These are phyloP conservation scores for Argya squamiceps DNA, from an alignment of 2,797 vertebrate genomes.

Conservation along the genomic window DNA sequence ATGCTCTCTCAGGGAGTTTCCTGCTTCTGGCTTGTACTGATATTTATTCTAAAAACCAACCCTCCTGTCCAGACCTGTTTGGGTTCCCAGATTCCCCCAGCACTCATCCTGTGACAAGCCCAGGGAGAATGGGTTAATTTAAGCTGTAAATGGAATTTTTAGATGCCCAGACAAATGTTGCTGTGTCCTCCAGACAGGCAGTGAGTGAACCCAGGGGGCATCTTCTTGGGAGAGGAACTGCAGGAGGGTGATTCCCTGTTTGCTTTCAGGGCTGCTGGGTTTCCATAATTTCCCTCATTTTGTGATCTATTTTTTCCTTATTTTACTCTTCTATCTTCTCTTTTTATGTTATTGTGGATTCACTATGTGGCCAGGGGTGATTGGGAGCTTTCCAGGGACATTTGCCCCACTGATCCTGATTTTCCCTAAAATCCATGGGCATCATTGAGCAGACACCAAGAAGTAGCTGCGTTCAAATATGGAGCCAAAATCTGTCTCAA, in stretches of 20 bases:
- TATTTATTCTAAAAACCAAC: not conserved
- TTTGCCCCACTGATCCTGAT: not conserved
- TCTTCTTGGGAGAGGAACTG: not conserved
- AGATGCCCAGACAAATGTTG: not conserved
- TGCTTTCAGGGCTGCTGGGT: not conserved
- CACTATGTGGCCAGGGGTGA: rapidly evolving
- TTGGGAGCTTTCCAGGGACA: not conserved
- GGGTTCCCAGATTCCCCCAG: not conserved
- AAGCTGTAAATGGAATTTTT: not conserved
- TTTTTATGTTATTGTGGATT: not conserved
- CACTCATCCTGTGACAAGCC: not conserved
- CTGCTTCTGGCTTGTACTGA: not conserved
- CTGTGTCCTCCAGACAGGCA: rapidly evolving
- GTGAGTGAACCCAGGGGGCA: not conserved
- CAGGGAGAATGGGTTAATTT: not conserved
- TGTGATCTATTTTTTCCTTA: not conserved
- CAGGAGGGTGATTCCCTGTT: not conserved
- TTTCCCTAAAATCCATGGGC: not conserved
- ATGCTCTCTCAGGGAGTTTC: not conserved
- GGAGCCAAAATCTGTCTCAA: not conserved
- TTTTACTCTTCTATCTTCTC: not conserved
- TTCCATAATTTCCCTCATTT: rapidly evolving
- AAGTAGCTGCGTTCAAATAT: not conserved
- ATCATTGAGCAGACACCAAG: not conserved
- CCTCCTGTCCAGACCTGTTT: not conserved